A percentile compares a stretch with the other conserved stretches of the same genome.
Conservation (phyloP, 2,113 vertebrate genomes). For the Columba livia region DNA sequence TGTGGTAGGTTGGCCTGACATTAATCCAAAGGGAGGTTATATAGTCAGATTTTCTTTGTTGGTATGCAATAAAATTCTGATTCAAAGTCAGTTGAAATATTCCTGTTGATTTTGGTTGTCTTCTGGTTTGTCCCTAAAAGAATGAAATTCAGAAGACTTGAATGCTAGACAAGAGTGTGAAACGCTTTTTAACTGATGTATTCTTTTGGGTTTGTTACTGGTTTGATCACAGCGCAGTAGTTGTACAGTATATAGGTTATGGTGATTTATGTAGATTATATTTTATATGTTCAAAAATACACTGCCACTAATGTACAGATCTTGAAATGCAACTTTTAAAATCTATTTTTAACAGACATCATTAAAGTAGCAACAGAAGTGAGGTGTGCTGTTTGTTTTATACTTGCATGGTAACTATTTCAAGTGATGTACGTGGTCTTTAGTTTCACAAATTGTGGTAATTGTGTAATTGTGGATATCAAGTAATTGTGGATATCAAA, state of each 20-base stretch:
- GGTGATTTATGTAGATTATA: rapidly evolving
- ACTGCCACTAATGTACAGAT: neutral
- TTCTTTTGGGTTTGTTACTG: neutral
- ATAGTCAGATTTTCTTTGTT: neutral
- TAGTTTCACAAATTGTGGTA: neutral
- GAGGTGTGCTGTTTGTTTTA: neutral
- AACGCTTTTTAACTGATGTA: neutral
- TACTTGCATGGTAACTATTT: neutral
- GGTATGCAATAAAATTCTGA: neutral
- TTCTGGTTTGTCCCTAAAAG: neutral
- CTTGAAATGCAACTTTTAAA: neutral
- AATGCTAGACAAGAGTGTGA: neutral
- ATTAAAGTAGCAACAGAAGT: neutral
- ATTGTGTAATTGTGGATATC: neutral
- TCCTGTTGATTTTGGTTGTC: neutral
- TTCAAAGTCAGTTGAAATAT: neutral
- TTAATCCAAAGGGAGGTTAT: neutral
- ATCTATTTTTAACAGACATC: neutral
- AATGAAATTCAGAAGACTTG: neutral
- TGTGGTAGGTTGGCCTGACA: neutral
- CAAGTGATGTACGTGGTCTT: neutral
- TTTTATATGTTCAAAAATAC: neutral
- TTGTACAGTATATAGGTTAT: neutral
- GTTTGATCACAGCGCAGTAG: neutral
- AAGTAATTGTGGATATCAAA: neutral